Conservation (phyloP, 2,888 invertebrate species). For the Crocallis elinguaria region DNA sequence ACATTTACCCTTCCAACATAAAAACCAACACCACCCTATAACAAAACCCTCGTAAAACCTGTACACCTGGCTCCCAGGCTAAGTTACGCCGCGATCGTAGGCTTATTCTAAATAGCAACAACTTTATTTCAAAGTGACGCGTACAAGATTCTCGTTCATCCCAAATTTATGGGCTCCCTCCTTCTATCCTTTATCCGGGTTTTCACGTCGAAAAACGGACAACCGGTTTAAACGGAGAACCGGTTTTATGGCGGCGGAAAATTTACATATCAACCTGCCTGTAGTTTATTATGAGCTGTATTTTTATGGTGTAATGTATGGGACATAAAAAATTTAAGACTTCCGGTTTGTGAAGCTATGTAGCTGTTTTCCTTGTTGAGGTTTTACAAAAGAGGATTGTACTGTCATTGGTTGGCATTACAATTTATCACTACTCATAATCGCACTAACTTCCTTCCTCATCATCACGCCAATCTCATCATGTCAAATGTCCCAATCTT, state of each 20-base stretch:
- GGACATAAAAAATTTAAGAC: conserved; percentile 33
- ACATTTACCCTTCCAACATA: neutral
- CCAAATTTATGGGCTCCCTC: conserved; percentile 61
- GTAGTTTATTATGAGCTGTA: conserved; percentile 34
- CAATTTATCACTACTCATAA: too few relatives aligned
- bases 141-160: conserved; percentile 61
- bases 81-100: conserved; percentile 43
- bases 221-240: conserved; percentile 51
- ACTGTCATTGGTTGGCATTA: too few relatives aligned
- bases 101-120: conserved; percentile 58
- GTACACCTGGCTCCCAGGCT: conserved; percentile 29
- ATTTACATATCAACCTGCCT: conserved; percentile 50
- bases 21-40: neutral
- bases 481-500: conserved; percentile 1
- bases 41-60: neutral
- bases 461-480: neutral
- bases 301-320: conserved; percentile 34
- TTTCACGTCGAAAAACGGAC: conserved; percentile 46
- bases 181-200: conserved; percentile 50
- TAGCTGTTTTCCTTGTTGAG: conserved; percentile 5
- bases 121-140: conserved; percentile 72
- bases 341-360: conserved; percentile 7
- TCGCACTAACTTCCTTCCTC: neutral
- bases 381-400: too few relatives aligned
- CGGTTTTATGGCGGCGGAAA: conserved; percentile 49